Conservation (phyloP, 2,797 vertebrate genomes). For the Sarcophilus harrisii region DNA sequence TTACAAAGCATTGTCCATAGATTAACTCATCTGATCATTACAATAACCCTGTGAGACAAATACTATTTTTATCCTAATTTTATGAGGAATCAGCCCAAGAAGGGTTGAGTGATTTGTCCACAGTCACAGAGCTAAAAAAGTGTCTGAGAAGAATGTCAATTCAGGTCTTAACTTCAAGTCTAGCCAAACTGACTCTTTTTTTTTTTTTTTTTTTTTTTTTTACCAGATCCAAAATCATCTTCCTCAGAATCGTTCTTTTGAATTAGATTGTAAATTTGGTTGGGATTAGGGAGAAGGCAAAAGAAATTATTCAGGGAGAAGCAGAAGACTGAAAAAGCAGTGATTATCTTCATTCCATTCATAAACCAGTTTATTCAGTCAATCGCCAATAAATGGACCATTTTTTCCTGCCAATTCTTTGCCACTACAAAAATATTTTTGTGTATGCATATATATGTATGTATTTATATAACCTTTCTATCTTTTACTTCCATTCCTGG, state of each 20-base stretch:
- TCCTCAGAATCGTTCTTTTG: neutral
- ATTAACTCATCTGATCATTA: neutral
- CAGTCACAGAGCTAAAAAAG: neutral
- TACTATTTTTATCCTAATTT: neutral
- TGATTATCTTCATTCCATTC: neutral
- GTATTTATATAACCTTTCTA: neutral
- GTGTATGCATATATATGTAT: neutral
- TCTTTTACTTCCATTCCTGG: neutral
- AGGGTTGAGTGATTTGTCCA: neutral
- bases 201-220: neutral
- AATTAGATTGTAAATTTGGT: neutral
- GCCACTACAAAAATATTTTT: neutral
- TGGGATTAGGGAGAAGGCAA: neutral
- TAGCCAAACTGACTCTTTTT: neutral
- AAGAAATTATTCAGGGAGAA: neutral
- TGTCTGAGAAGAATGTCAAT: neutral
- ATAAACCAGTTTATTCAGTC: neutral
- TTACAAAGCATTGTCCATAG: neutral
- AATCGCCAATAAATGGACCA: neutral
- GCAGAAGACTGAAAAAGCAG: neutral
- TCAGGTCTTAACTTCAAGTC: neutral
- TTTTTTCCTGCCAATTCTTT: neutral
- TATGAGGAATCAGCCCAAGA: neutral
- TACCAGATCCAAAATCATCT: neutral
- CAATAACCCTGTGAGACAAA: neutral